phyloP scores from a whole-genome alignment of 2,797 vertebrate genomes.

The Takifugu rubripes region DNA sequence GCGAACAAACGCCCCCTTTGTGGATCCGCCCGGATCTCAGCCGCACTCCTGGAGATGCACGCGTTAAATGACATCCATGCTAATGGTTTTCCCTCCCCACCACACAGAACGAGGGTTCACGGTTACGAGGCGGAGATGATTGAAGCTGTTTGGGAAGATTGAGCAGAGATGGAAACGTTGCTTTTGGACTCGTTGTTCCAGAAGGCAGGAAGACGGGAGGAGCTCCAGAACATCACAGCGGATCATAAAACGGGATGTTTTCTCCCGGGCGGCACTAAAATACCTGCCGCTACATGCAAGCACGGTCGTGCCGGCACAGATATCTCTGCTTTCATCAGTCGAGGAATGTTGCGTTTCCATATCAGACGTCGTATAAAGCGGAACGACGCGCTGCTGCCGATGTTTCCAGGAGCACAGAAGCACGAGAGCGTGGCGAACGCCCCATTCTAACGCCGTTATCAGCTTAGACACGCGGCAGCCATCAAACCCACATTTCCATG shows the following conservation, averaged over 20 bases:
- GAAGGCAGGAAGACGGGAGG: conserved; percentile 27
- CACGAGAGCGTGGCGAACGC: too few relatives aligned
- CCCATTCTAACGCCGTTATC: too few relatives aligned
- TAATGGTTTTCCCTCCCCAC: neutral
- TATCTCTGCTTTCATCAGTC: conserved; percentile 41
- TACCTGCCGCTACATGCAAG: conserved; percentile 24
- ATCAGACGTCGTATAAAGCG: conserved; percentile 25
- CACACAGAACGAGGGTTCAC: conserved; percentile 11
- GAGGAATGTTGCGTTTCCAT: conserved; percentile 37
- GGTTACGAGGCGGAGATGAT: conserved; percentile 7
- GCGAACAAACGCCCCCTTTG: neutral
- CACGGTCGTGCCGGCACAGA: conserved; percentile 17
- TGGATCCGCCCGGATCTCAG: neutral
- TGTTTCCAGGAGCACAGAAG: neutral
- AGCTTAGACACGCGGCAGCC: too few relatives aligned
- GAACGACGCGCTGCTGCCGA: conserved; percentile 3
- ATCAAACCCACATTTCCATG: too few relatives aligned
- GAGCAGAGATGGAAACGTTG: conserved; percentile 29
- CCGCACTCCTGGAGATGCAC: conserved; percentile 3
- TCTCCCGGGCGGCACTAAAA: conserved; percentile 20
- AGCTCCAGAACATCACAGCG: conserved; percentile 39
- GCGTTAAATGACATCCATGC: neutral
- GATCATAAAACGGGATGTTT: conserved; percentile 45
- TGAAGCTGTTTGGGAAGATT: conserved; percentile 9
- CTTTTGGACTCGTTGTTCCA: conserved; percentile 35